Evolutionary conservation across 2,888 invertebrate species (phyloP).

Genomic region (Tinea trinotella): DNA sequence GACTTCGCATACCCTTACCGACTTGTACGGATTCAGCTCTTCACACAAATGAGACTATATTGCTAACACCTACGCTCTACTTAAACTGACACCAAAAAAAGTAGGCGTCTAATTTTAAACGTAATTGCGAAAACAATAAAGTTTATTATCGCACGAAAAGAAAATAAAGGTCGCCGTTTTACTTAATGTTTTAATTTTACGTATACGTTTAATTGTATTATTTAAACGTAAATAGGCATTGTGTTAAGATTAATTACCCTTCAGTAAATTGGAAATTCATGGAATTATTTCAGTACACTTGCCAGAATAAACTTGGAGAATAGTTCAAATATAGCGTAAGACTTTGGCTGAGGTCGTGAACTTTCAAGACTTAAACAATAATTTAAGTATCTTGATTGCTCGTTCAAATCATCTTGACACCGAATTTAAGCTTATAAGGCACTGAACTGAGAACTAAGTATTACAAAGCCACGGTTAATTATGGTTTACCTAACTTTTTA

Average conservation of each 20-base stretch:
- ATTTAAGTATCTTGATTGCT: background rate
- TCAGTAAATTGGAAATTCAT: too few species aligned
- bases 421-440: background rate
- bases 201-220: too few species aligned
- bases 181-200: too few species aligned
- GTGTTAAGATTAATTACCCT: too few species aligned
- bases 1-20: constrained; percentile 3
- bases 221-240: too few species aligned
- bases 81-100: background rate
- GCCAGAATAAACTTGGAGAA: too few species aligned
- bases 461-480: too few species aligned
- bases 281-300: too few species aligned
- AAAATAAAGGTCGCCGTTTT: too few species aligned
- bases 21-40: constrained; percentile 8
- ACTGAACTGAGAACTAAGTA: background rate
- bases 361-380: background rate
- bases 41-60: background rate
- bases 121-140: background rate
- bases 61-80: background rate
- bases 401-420: background rate
- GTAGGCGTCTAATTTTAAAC: background rate
- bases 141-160: background rate
- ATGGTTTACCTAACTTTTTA: too few species aligned
- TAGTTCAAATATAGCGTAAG: too few species aligned
- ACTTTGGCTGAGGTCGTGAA: background rate